Base-by-base conservation (phyloP, 2,888 invertebrate genomes). In the Lomographa bimaculata region DNA sequence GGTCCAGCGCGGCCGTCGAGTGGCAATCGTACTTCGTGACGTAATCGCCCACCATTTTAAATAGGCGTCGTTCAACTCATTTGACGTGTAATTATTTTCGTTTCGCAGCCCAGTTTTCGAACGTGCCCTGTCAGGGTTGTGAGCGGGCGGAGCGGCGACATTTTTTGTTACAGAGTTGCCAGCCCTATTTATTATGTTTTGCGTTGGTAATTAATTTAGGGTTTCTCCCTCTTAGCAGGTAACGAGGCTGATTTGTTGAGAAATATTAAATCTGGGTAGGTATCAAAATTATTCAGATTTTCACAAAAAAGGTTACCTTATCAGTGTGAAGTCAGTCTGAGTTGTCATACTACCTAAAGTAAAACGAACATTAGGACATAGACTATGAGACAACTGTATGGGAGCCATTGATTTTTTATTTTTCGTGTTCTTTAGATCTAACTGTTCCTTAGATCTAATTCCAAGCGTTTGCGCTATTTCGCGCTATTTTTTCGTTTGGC, bases 41-140 rank as follows among this genome's bases (percentile, higher is more conserved):
- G 64, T 50, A 57, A 63, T 49, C 57, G 50, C 47, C 60, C 60
- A 59, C 53, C 60, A 52, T 76, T 81, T 75, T 71, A 79, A 80
- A 80, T 70, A 73, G 71, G 70, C 73, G 71, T 79, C 82, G 71
- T 78, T 74, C 73, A 74, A 74, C 71, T 75, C 76, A 77, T 79
- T 80, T 80, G 79, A 77, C 77, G 61, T 72, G 70, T 77, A 79
- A 80, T 82, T 79, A 82, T 80, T 83, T 77, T 72, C 72, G 68
- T 77, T 79, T 67, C 66, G 54, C 61, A 60, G 61, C 71, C 66
- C 66, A 63, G 71, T 71, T 77, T 68, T 57, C 60, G 64, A 71
- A 71, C 65, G 71, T 69, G 66, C 62, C 60, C 54, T 43, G 46
- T 44, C 37, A 51, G 42, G 30, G 36, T 10, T 37, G 40, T 45